phyloP scores from a whole-genome alignment of 2,113 vertebrate species.

The Butorides virescens region DNA sequence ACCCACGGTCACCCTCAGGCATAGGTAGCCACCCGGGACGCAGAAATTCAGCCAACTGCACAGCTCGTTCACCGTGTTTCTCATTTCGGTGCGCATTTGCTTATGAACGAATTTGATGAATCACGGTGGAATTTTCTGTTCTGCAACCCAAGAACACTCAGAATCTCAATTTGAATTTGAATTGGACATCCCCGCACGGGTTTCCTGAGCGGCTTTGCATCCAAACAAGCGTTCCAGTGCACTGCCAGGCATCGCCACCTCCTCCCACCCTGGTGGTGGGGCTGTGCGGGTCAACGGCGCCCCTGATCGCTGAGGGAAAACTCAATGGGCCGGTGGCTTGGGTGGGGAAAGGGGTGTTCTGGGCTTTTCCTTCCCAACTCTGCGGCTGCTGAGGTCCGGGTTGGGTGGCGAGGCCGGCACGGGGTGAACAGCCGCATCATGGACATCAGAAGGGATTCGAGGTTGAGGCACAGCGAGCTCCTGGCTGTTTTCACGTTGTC shows the following conservation, averaged over 20 bases:
- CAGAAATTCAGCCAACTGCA: not conserved
- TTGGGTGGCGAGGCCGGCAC: accelerated
- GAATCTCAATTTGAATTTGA: not conserved
- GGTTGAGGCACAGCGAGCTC: not conserved
- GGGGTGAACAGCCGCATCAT: accelerated
- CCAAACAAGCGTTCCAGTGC: not conserved
- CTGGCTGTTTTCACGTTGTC: not conserved
- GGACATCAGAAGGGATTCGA: not conserved
- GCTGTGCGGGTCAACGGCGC: not conserved
- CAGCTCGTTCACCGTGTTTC: not conserved
- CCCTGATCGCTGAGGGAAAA: not conserved
- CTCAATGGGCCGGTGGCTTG: not conserved
- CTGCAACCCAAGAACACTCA: not conserved
- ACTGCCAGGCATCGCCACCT: not conserved
- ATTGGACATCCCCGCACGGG: not conserved
- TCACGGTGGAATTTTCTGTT: not conserved
- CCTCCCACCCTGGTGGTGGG: not conserved
- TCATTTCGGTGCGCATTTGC: not conserved
- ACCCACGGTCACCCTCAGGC: accelerated
- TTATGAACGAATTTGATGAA: not conserved
- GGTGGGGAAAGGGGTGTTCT: not conserved
- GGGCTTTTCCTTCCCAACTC: not conserved
- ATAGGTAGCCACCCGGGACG: not conserved
- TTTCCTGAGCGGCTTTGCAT: not conserved
- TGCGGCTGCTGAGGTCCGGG: not conserved